phyloP scores from a whole-genome alignment of 2,888 invertebrate species.

The Ennomos fuscantarius region DNA sequence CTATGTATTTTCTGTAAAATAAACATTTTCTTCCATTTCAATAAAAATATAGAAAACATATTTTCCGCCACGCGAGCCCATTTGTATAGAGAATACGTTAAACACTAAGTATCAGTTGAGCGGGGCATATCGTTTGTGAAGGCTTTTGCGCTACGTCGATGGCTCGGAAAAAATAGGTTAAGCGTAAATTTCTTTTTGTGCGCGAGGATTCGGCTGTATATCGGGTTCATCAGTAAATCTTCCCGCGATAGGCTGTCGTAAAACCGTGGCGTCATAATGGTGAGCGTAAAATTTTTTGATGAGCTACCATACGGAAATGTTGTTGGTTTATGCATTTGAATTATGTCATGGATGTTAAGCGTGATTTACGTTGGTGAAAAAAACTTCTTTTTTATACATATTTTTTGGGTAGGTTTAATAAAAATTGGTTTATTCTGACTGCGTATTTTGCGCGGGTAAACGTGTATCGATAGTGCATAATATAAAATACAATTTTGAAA shows the following conservation, averaged over 20 bases:
- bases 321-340: no score
- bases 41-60: conserved; percentile 28
- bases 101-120: conserved; percentile 42
- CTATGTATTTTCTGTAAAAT: background rate
- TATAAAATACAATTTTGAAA: no score
- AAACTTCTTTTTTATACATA: no score
- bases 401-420: no score
- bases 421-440: no score
- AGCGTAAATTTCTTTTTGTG: conserved; percentile 31
- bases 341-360: no score
- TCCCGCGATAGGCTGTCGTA: conserved; percentile 19
- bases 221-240: conserved; percentile 31
- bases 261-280: conserved; percentile 21
- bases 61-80: conserved; percentile 31
- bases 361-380: no score
- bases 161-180: conserved; percentile 46
- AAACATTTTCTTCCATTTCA: conserved; percentile 21
- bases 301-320: background rate
- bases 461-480: no score
- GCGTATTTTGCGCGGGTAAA: no score
- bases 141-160: conserved; percentile 45
- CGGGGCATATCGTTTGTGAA: conserved; percentile 45
- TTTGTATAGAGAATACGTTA: conserved; percentile 41
- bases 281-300: conserved; percentile 13
- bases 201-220: conserved; percentile 37